Base-by-base conservation (phyloP, 2,888 invertebrate genomes). In the Volucella zonaria region DNA sequence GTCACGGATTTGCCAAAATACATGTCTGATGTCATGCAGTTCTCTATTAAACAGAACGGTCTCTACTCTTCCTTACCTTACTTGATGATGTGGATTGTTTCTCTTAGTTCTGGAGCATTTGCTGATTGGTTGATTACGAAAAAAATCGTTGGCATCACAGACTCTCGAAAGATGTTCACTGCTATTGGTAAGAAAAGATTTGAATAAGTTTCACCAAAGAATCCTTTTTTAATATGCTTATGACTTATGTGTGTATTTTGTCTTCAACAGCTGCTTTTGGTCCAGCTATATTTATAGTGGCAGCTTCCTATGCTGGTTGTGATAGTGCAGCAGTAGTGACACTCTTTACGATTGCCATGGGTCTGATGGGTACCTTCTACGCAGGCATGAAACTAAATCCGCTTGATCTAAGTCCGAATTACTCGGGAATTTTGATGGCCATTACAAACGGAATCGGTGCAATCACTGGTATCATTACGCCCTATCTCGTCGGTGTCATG, bases 331-430 rank as follows among this genome's bases (percentile, higher is more conserved):
- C 93, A 0, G 95, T 94, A 0, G 94, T 95, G 1, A 91, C 93
- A 11, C 91, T 95, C 2, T 94, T 95, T 89, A 95, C 95, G 6
- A 92, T 94, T 1, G 94, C 94, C 66, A 95, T 95, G 95, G 95
- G 94, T 10, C 93, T 94, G 81, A 95, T 95, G 95, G 95, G 95
- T 1, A 94, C 94, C 1, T 95, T 94, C 90, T 95, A 95, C 88
- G 94, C 95, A 6, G 90, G 91, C 77, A 94, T 95, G 93, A 95
- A 95, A 90, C 93, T 95, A 15, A 94, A 94, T 88, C 94, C 94
- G 0, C 90, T 95, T 62, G 95, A 95, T 89, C 92, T 95, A 86
- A 94, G 94, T 89, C 93, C 94, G 31, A 95, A 95, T 89, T 95
- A 93, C 88, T 94, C 95, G 0, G 95, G 94, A 6, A 94, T 94